Evolutionary conservation across 2,888 invertebrate species (phyloP), one percentile per base, ranked within the genome.

Genomic region (Limulus polyphemus): DNA sequence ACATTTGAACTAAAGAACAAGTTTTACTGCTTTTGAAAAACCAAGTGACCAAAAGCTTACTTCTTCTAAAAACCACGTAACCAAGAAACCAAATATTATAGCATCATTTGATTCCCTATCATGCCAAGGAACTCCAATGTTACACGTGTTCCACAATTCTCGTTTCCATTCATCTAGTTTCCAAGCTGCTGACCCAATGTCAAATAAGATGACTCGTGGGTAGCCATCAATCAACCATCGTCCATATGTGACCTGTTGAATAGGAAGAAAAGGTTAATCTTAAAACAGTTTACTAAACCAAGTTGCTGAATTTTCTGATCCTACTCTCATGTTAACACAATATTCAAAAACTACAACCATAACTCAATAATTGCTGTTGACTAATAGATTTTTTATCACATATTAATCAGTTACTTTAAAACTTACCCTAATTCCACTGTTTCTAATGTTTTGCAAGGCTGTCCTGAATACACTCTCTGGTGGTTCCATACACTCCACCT

Each of bases 201-300:
- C 99, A 79, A 99, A 97, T 5, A 99, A 81, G 60, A 99, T 86
- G 54, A 99, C 87, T 77, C 94, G 94, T 0, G 99, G 99, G 79
- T 95, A 98, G n/a, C 99, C 99, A 74, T 99, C 99, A 2, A 99
- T 99, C 57, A 99, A 78, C 99, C 99, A 99, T 3, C 95, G 87
- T n/a, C 99, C 99, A 49, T 91, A 93, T 73, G 90, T 86, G 11
- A 94, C 81, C 88, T 90, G 67, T 32, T 32, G 3, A 32, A 32
- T 32, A 32, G 32, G 1, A 32, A 32, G 32, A 32, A 32, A 32
- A 32, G 5, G 7, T 32, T 32, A 32, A 32, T 7, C 32, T 32
- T 32, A 32, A 32, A 32, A 32, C 32, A 32, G 32, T 32, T 32
- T 32, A 32, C 32, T 32, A 2, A 32, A 32, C 32, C 32, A 32